Percentiles rank a stretch among this genome's conserved stretches.
Evolutionary conservation across 1,140 invertebrate species (phyloP).

Genomic region (Sycophaga agraensis): DNA sequence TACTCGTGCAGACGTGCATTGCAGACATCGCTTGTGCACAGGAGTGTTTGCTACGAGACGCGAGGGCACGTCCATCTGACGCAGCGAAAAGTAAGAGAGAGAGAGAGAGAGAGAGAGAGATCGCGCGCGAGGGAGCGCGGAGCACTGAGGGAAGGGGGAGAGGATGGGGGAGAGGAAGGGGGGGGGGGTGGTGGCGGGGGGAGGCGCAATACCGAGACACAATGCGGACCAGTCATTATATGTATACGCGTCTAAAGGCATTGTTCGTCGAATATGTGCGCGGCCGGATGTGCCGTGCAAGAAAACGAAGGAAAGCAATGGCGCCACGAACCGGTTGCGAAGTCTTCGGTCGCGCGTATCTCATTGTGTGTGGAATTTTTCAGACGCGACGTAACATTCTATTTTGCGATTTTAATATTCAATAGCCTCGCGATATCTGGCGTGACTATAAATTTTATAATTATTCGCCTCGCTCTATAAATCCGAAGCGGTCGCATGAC

Average conservation of each 20-base stretch:
- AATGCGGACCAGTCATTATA: constrained; percentile 44
- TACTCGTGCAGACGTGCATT: too few species aligned
- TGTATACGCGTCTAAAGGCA: constrained; percentile 38
- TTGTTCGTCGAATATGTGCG: constrained; percentile 36
- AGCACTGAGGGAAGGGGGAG: not conserved
- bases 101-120: constrained; percentile 1
- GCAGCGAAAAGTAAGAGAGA: not conserved
- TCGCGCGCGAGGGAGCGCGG: not conserved
- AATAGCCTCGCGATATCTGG: too few species aligned
- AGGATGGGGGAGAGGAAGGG: not conserved
- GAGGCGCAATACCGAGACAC: constrained; percentile 21
- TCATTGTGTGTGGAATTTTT: constrained; percentile 23
- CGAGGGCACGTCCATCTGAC: constrained; percentile 7
- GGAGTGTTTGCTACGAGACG: not conserved
- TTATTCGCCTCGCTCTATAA: too few species aligned
- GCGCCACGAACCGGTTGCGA: constrained; percentile 36
- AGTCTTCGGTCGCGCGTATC: constrained; percentile 7
- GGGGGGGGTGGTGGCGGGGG: not conserved
- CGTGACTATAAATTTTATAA: too few species aligned
- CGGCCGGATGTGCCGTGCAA: constrained; percentile 34
- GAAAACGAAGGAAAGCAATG: constrained; percentile 39
- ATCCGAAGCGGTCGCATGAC: too few species aligned
- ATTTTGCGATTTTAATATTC: not conserved
- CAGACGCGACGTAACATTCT: constrained; percentile 13
- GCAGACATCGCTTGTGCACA: not conserved